These are phyloP conservation scores for Sternotherus odoratus DNA, from an alignment of 2,797 vertebrate species.

Conservation along the genomic window DNA sequence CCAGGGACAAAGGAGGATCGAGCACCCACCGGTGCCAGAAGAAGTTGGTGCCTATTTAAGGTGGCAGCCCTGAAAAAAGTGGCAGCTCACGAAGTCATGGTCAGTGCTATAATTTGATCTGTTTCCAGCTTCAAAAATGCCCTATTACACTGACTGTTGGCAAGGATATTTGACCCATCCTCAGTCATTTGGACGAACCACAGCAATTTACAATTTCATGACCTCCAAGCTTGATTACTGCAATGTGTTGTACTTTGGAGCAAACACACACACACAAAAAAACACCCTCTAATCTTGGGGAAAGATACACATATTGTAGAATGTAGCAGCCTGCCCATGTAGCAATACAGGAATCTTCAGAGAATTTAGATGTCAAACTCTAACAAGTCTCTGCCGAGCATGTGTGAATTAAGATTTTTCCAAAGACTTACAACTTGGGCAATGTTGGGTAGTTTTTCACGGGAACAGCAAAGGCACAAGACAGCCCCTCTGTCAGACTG, in stretches of 20 bases:
- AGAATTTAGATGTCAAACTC: not conserved
- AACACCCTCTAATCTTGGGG: not conserved
- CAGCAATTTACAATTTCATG: not conserved
- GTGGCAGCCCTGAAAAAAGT: constrained; percentile 5
- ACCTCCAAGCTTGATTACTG: not conserved
- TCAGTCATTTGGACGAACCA: not conserved
- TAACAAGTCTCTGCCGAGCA: not conserved
- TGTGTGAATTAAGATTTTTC: not conserved
- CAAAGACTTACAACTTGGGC: not conserved
- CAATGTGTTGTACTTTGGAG: not conserved
- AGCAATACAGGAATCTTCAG: not conserved
- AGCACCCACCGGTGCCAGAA: too few relatives aligned
- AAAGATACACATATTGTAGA: not conserved
- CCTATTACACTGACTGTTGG: not conserved
- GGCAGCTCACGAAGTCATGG: constrained; percentile 15
- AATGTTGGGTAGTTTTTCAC: not conserved
- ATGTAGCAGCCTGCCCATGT: not conserved
- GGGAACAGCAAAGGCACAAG: not conserved
- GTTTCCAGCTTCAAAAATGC: not conserved
- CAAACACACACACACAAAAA: too few relatives aligned
- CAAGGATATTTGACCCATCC: not conserved
- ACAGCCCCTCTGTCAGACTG: not conserved
- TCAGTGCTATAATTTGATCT: constrained; percentile 19
- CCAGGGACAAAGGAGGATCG: too few relatives aligned
- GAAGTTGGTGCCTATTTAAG: not conserved